Base-by-base conservation (phyloP, 2,113 vertebrate species). In the Hyaena hyaena region DNA sequence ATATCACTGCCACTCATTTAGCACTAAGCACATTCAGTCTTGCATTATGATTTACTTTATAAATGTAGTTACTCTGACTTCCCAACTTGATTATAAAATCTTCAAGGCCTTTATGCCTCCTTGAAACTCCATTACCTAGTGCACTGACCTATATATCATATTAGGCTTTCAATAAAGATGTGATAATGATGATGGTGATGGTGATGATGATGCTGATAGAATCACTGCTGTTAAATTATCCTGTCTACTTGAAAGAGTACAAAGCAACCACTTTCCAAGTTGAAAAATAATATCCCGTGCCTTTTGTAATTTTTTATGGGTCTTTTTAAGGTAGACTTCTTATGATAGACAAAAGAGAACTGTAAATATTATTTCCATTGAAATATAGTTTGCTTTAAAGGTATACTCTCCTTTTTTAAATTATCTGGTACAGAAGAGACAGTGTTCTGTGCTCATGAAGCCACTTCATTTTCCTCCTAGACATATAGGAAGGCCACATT, bases 11-110 rank as follows among this genome's bases (percentile, higher is more conserved):
- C 85, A 80, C 84, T 92, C 87, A 96, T 92, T 98, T 92, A 94
- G 79, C 61, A 73, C 90, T 81, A 45, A 95, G 90, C 43, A 96
- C 94, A 90, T 61, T 12, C 43, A 81, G 43, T 35, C 92, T 90
- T 96, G 21, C 88, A 82, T 88, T 88, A 84, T 96, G 68, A 96
- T 96, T 96, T 97, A 88, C 92, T 43, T 96, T 96, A 68, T 58
- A 97, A 96, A 96, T 76, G 74, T n/a, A 95, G 76, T 97, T 94
- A 53, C 61, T 76, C 95, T 92, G 92, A 97, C 95, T 93, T 92
- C 69, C 9, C 43, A 90, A 90, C 84, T 92, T 48, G 65, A 96
- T 96, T 97, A 92, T 93, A 81, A 98, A 87, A 69, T 97, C 50
- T 69, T 96, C 74, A 96, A 97, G 94, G 92, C 90, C 93, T 90